Base-by-base conservation (phyloP, 2,797 vertebrate genomes). In the Acanthopagrus latus region DNA sequence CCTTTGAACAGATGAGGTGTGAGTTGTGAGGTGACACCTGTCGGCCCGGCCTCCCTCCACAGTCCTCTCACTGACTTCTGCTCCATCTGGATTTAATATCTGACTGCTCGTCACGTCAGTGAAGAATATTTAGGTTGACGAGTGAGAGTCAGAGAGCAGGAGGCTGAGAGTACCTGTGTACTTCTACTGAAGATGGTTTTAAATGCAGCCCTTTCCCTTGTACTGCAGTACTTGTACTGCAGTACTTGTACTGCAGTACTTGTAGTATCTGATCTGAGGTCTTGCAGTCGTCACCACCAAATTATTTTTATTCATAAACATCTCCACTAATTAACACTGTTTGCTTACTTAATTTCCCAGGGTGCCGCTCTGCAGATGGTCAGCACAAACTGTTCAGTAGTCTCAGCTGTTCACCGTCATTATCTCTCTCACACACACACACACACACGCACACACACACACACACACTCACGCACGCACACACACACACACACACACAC, bases 271-370 rank as follows among this genome's bases (percentile, higher is more conserved):
- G 20, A 46, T 23, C 46, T n/a, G 41, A 13, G 41, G 11, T 12
- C 11, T 13, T 17, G 41, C 65, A 65, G 44, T 71, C 11, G 29
- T 71, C 20, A 27, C 44, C 57, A 67, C 21, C 5, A 52, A 58
- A 57, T 68, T 17, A 58, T 72, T 63, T 75, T 73, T 78, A 54
- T 83, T 81, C 73, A 69, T 74, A 55, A 66, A 66, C 62, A 21
- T 66, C 76, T 81, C 71, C 17, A 46, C 84, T 86, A 83, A 91
- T 93, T 90, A 91, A 80, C 86, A 44, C 21, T 85, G 82, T 88
- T 92, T 93, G 85, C 81, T 81, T 21, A 59, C 83, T 89, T 93
- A 86, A 93, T 93, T 92, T 93, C 90, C 91, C 90, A 82, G 77
- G 86, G 70, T 91, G 87, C 89, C 23, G 20, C 55, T 76, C 70